These are phyloP conservation scores for Onychomys torridus DNA, from an alignment of 2,797 vertebrate species.

Conservation along the genomic window DNA sequence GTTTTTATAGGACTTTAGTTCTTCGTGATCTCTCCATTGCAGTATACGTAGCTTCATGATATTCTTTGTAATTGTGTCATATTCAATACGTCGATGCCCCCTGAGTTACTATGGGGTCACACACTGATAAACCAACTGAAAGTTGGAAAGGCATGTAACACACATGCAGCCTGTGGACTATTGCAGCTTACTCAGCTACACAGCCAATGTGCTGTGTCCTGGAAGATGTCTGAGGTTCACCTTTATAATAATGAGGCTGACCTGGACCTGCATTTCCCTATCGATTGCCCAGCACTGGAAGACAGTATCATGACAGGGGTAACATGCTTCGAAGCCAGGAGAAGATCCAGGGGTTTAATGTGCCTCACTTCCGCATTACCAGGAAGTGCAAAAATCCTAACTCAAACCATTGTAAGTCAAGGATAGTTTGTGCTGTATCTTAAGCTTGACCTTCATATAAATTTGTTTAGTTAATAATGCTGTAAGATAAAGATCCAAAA, in stretches of 20 bases:
- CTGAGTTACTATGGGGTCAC: neutral
- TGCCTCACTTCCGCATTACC: neutral
- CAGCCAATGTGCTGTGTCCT: neutral
- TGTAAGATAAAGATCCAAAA: neutral
- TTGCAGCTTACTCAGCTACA: neutral
- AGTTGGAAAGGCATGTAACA: too few species aligned
- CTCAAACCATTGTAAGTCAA: neutral
- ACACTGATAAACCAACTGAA: neutral
- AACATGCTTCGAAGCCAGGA: neutral
- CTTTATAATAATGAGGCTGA: neutral
- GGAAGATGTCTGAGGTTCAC: neutral
- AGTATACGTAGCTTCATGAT: neutral
- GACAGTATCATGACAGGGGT: too few species aligned
- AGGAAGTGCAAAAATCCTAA: neutral
- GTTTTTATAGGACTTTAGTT: neutral
- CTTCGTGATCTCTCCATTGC: neutral
- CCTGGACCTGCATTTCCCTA: fast-evolving
- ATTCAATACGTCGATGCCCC: neutral
- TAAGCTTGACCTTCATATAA: neutral
- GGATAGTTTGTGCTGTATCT: neutral
- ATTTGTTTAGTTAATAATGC: neutral
- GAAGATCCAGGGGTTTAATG: neutral
- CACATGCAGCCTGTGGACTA: too few species aligned
- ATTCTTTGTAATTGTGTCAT: neutral
- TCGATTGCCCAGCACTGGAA: neutral